These are phyloP conservation scores for Tauraco erythrolophus DNA, from an alignment of 2,113 vertebrate species.

Conservation along the genomic window DNA sequence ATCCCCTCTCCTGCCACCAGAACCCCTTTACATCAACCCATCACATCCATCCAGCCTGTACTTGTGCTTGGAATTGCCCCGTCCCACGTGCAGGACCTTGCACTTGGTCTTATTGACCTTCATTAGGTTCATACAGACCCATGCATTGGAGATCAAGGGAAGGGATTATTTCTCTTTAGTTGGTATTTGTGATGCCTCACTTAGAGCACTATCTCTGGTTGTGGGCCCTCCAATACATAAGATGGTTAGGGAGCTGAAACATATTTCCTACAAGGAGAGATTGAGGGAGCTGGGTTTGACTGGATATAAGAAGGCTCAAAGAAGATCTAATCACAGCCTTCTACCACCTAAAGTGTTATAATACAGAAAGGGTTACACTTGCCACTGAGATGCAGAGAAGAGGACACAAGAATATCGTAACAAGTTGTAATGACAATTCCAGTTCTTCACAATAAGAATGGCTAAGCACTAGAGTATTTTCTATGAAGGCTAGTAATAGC, in stretches of 20 bases:
- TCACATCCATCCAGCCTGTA: no score
- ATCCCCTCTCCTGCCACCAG: no score
- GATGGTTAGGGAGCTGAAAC: not conserved
- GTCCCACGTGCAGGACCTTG: no score
- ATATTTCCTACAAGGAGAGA: not conserved
- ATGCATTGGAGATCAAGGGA: not conserved
- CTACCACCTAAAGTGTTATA: not conserved
- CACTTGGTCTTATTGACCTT: no score
- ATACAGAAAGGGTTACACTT: not conserved
- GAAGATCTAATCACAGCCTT: not conserved
- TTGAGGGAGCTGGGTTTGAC: not conserved
- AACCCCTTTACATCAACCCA: no score
- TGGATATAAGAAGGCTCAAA: not conserved
- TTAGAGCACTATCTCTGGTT: not conserved
- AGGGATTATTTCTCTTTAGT: not conserved
- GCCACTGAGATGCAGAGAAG: not conserved
- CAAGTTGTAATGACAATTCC: not conserved
- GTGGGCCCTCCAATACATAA: accelerated
- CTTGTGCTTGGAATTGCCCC: no score
- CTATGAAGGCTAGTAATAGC: not conserved
- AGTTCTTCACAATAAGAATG: not conserved
- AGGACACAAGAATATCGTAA: not conserved
- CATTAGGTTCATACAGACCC: no score
- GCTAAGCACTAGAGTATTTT: not conserved
- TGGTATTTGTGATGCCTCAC: not conserved